Percentiles rank a stretch among this genome's conserved stretches.
Evolutionary conservation across 2,888 invertebrate genomes (phyloP).

Genomic region (Loripinus fragilis): DNA sequence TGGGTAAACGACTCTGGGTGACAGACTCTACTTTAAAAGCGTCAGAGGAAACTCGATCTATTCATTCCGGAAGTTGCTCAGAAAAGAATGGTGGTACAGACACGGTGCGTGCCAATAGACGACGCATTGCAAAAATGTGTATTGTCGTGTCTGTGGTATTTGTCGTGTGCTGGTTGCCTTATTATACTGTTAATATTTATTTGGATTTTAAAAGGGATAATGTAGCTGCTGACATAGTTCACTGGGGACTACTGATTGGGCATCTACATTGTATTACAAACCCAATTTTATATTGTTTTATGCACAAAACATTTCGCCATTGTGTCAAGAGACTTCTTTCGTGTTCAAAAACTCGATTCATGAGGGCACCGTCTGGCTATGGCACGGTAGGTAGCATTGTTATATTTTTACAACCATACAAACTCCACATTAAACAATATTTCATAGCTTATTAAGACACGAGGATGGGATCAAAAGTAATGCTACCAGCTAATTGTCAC

Average conservation of each 20-base stretch:
- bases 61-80: slow-evolving; percentile 37
- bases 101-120: slow-evolving; percentile 86
- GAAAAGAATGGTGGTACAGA: slow-evolving; percentile 46
- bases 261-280: slow-evolving; percentile 91
- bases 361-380: slow-evolving; percentile 42
- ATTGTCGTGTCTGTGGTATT: slow-evolving; percentile 90
- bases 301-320: slow-evolving; percentile 88
- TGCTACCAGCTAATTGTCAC: too few species aligned
- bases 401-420: not conserved
- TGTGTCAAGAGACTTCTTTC: slow-evolving; percentile 62
- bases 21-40: slow-evolving; percentile 63
- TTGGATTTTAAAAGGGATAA: slow-evolving; percentile 85
- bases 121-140: slow-evolving; percentile 91
- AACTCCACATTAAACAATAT: too few species aligned
- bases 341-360: slow-evolving; percentile 42
- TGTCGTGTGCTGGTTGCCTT: slow-evolving; percentile 91
- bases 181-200: slow-evolving; percentile 89
- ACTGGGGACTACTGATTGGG: slow-evolving; percentile 89
- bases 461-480: too few species aligned
- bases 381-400: slow-evolving; percentile 41
- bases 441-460: too few species aligned
- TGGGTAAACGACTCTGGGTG: slow-evolving; percentile 84
- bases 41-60: slow-evolving; percentile 29
- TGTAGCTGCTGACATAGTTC: slow-evolving; percentile 84
- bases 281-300: slow-evolving; percentile 90